A percentile compares a stretch with the other conserved stretches of the same genome.
Conservation (phyloP, 2,113 vertebrate species). For the Peromyscus californicus region DNA sequence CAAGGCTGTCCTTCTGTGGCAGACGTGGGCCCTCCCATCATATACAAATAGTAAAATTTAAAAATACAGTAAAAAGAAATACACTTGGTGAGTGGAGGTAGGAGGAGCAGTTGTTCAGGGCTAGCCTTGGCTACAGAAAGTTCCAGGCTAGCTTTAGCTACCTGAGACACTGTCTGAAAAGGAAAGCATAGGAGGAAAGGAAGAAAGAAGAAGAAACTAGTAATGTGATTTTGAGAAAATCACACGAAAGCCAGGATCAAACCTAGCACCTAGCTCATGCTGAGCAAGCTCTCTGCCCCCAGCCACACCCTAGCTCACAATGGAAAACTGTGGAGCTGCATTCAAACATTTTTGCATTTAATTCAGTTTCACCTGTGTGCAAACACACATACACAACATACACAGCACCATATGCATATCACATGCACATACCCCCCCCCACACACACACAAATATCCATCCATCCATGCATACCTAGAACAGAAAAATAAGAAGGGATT, state of each 20-base stretch:
- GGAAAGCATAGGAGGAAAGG: neutral
- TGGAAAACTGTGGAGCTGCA: neutral
- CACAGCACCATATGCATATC: neutral
- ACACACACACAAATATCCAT: neutral
- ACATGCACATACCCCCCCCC: rapidly evolving
- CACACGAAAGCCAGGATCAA: neutral
- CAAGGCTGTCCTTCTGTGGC: neutral
- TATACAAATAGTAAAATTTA: neutral
- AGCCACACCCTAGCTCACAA: neutral
- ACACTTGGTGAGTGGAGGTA: neutral
- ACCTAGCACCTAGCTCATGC: no score
- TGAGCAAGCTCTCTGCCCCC: neutral
- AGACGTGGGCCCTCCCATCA: neutral
- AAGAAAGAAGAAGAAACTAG: neutral
- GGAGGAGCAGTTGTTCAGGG: neutral
- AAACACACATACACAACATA: neutral
- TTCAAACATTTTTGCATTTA: neutral
- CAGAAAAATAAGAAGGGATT: neutral
- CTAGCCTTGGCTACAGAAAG: neutral
- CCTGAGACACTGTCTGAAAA: neutral
- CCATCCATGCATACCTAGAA: neutral
- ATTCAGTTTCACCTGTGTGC: neutral
- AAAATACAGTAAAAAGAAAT: neutral
- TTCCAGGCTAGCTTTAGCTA: neutral
- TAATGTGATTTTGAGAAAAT: neutral